Base-by-base conservation (phyloP, 2,797 vertebrate genomes). In the Anableps anableps region DNA sequence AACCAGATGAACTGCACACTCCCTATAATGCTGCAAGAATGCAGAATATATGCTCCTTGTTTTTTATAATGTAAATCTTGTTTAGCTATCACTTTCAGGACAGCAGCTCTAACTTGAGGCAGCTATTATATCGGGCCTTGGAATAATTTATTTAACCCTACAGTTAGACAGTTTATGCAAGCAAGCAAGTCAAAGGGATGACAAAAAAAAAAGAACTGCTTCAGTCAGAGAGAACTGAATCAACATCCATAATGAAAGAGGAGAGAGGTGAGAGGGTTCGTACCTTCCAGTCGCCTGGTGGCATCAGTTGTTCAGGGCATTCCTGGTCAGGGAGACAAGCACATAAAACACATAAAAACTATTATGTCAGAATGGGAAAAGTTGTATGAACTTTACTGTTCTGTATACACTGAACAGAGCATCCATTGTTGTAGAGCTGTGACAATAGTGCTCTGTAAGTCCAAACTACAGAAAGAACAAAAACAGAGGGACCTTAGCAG, bases 231-330 rank as follows among this genome's bases (percentile, higher is more conserved):
- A 45, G 19, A 38, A 80, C 10, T 78, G n/a, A 53, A 80, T 26
- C 51, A 34, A 64, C 3, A 1, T 4, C 14, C 10, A 72, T 1
- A 58, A 70, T 29, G 81, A 48, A 78, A 60, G 70, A 1, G 5
- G n/a, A 43, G 41, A 74, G 43, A 73, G n/a, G 8, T 58, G 45
- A 62, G 0, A 0, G 8, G 23, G 50, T 77, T 86, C 88, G 7
- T 93, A 94, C 93, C 94, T 95, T 95, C 94, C 94, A 95, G 36
- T 95, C 93, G 1, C 94, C 94, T 0, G 58, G 71, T 0, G 93
- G 94, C 92, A 95, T 93, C 92, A 94, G 88, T 86, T 94, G 93
- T 14, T 94, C 94, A 82, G 90, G 92, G 85, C 80, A 91, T n/a
- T 94, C 94, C 94, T 93, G 88, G 81, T 86, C 72, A 88, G 45